Evolutionary conservation across 2,888 invertebrate species (phyloP).

Genomic region (Mantis religiosa): DNA sequence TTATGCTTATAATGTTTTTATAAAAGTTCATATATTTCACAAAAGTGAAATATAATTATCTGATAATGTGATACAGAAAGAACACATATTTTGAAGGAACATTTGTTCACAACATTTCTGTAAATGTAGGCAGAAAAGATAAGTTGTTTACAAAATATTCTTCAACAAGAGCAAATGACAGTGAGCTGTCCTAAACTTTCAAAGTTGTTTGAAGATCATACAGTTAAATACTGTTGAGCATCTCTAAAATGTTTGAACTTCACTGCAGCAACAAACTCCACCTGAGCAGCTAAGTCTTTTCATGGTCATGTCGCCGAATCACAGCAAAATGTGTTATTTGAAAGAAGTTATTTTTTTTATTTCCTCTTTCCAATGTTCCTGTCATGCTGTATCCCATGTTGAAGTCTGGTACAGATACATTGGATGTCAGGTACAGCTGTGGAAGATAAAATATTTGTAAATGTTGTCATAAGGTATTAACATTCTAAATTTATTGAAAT

Average conservation of each 20-base stretch:
- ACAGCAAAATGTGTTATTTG: conserved; percentile 86
- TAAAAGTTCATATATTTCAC: not conserved
- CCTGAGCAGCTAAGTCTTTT: conserved; percentile 42
- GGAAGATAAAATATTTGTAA: not conserved
- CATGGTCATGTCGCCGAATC: conserved; percentile 72
- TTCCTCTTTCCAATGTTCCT: conserved; percentile 76
- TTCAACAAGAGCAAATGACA: not conserved
- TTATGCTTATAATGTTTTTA: not conserved
- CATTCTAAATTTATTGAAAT: too few species aligned
- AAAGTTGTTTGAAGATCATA: not conserved
- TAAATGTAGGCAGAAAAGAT: not conserved
- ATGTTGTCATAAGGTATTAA: too few species aligned
- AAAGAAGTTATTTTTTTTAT: conserved; percentile 69
- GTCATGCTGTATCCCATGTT: conserved; percentile 89
- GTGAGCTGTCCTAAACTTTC: not conserved
- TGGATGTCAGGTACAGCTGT: conserved; percentile 74
- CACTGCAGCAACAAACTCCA: not conserved
- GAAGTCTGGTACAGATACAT: conserved; percentile 80
- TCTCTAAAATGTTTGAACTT: not conserved
- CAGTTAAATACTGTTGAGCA: not conserved
- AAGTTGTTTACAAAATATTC: not conserved
- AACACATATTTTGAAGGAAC: not conserved
- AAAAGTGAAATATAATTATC: not conserved
- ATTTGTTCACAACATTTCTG: not conserved
- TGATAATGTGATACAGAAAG: not conserved